Evolutionary conservation across 2,113 vertebrate genomes (phyloP), one percentile per base, ranked within the genome.

Genomic region (Plecturocebus donacophilus): DNA sequence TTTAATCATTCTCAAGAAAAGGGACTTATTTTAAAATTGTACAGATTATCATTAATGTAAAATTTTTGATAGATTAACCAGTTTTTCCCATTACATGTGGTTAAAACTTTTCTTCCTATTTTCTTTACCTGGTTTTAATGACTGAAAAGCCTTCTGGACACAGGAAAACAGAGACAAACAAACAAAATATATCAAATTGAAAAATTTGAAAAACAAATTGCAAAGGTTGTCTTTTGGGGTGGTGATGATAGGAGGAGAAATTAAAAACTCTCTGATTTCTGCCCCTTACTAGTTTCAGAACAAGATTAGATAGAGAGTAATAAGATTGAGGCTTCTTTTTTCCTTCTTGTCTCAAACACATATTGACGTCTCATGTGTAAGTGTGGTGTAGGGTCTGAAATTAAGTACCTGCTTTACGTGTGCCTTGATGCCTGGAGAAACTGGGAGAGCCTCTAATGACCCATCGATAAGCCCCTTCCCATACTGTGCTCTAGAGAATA

Each of bases 21-120:
- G 79, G 73, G 42, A 68, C 70, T 79, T 61, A 58, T 96, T 94
- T 96, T 92, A 35, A 89, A 93, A 90, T 40, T 90, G 64, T 91
- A 71, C 5, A 87, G 82, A 73, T 94, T 94, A 86, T 87, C 14
- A 64, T 45, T 95, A 70, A 80, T 58, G 30, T 49, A 87, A 79
- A 54, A 19, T 47, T 30, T 93, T 47, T 73, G 12, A 20, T 52
- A 86, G 13, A 16, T 79, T 83, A 94, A 56, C 3, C 14, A 19
- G 19, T 88, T 76, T 82, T 93, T 97, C 10, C 54, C 75, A 21
- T 94, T 85, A 38, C 4, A 73, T 56, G 91, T 66, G 80, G 77
- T 76, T 76, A 91, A 82, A 95, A 3, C 30, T 58, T 61, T 70
- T 30, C n/a, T 66, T 87, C 23, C 11, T 89, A 0, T 73, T 91